Evolutionary conservation across 92 coral and sea anemone species (phyloP).

Genomic region (Zoanthus solanderi): DNA sequence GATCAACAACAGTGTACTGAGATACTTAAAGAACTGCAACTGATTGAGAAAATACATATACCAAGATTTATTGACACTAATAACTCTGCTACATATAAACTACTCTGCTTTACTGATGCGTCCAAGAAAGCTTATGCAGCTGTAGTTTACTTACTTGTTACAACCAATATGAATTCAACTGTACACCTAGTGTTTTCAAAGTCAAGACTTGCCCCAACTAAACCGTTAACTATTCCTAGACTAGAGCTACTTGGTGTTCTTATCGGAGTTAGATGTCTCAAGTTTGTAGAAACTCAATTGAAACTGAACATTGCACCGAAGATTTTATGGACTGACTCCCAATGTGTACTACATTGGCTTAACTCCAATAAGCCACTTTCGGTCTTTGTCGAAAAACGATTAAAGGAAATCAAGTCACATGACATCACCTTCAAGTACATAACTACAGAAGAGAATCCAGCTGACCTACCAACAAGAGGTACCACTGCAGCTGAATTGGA

Average conservation of each 20-base stretch:
- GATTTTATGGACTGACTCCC: slow-evolving; percentile 54
- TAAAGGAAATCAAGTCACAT: not conserved
- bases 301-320: slow-evolving; percentile 27
- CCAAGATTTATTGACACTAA: slow-evolving; percentile 9
- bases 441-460: slow-evolving; percentile 4
- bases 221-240: slow-evolving; percentile 54
- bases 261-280: not conserved
- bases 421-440: slow-evolving; percentile 54
- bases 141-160: slow-evolving; percentile 28
- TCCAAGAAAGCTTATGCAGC: not conserved
- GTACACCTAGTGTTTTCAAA: slow-evolving; percentile 57
- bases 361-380: slow-evolving; percentile 33
- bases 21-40: not conserved
- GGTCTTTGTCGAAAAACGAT: slow-evolving; percentile 57
- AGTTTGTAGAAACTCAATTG: slow-evolving; percentile 42
- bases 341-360: slow-evolving; percentile 23
- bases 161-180: slow-evolving; percentile 16
- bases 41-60: not conserved
- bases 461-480: slow-evolving; percentile 44
- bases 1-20: slow-evolving; percentile 23
- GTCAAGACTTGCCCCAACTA: slow-evolving; percentile 58
- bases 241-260: slow-evolving; percentile 50
- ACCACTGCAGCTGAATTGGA: slow-evolving; percentile 26
- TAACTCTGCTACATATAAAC: slow-evolving; percentile 13
- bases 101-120: slow-evolving; percentile 38